These are phyloP conservation scores for Ptychobarbus kaznakovi DNA, from an alignment of 2,797 vertebrate genomes.

Conservation along the genomic window DNA sequence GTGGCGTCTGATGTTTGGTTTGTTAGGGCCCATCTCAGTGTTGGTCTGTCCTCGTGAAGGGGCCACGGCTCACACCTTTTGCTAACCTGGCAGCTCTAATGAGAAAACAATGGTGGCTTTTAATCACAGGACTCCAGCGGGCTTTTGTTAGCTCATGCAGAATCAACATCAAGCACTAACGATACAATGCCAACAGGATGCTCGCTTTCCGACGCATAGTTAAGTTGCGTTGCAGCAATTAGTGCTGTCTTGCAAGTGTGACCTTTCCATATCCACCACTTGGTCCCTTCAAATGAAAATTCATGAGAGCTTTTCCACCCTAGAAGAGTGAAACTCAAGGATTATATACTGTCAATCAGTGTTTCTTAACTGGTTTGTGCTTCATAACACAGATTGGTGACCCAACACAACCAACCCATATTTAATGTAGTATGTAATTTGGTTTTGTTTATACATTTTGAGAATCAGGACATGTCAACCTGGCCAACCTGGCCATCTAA, in stretches of 20 bases:
- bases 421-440: not conserved
- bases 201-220: constrained; percentile 53
- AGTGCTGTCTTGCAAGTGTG: constrained; percentile 53
- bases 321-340: not conserved
- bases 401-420: not conserved
- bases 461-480: not conserved
- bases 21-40: constrained; percentile 52
- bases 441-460: not conserved
- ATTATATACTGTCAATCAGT: not conserved
- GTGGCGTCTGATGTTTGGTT: constrained; percentile 69
- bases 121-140: constrained; percentile 64
- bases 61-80: constrained; percentile 72
- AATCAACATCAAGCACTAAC: constrained; percentile 68
- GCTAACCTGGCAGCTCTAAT: constrained; percentile 68
- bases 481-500: not conserved
- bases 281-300: constrained; percentile 19
- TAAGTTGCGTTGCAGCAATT: constrained; percentile 41
- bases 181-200: constrained; percentile 63
- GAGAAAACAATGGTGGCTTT: constrained; percentile 71
- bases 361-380: not conserved
- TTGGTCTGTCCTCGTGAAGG: constrained; percentile 59
- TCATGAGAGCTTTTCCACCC: not conserved
- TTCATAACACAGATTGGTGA: not conserved
- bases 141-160: constrained; percentile 66
- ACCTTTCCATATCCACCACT: not conserved